Conservation (phyloP, 2,888 invertebrate genomes). For the Spicauda simplicius region DNA sequence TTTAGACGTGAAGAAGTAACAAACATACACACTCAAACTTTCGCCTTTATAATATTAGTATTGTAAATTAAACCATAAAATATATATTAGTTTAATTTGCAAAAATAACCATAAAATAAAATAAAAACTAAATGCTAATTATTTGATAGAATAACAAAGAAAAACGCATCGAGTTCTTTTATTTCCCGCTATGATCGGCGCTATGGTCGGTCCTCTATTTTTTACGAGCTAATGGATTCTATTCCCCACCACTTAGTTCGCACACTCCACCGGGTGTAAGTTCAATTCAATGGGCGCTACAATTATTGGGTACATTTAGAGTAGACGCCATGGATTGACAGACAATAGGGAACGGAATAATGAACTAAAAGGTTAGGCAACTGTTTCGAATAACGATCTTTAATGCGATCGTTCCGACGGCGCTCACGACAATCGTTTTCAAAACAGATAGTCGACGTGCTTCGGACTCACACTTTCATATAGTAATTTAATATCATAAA, state of each 20-base stretch:
- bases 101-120: too few species aligned
- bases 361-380: conserved; percentile 31
- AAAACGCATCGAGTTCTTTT: too few species aligned
- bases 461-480: too few species aligned
- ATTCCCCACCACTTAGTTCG: not conserved
- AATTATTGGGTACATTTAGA: conserved; percentile 23
- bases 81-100: too few species aligned
- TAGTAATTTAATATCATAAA: too few species aligned
- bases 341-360: conserved; percentile 31
- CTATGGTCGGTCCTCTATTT: not conserved
- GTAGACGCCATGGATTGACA: conserved; percentile 17
- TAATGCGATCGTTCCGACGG: conserved; percentile 20
- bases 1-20: too few species aligned
- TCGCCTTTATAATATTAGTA: too few species aligned
- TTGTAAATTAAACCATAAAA: too few species aligned
- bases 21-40: too few species aligned
- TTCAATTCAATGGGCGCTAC: conserved; percentile 29
- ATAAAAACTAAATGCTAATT: too few species aligned
- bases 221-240: not conserved
- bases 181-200: too few species aligned
- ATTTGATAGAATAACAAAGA: too few species aligned
- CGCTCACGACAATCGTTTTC: not conserved
- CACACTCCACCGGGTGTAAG: conserved; percentile 5
- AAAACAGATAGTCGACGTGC: not conserved
- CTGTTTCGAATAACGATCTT: conserved; percentile 22